A percentile compares a stretch with the other conserved stretches of the same genome.
phyloP scores from a whole-genome alignment of 2,888 invertebrate species.

The Linnaemya vulpina region DNA sequence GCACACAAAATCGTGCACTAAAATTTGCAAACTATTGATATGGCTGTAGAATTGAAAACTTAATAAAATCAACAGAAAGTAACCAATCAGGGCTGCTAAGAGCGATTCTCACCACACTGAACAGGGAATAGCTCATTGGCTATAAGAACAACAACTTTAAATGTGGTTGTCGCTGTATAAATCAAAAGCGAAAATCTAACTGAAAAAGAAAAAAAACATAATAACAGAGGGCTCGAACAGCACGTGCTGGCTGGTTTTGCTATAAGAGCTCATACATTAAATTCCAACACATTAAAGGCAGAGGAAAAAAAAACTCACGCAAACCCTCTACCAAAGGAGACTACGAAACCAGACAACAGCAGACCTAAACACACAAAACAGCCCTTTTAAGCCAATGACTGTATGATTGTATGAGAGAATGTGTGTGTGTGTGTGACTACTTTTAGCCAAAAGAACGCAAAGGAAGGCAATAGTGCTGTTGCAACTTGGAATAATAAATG shows the following conservation, averaged over 20 bases:
- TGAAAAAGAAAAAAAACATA: slow-evolving; percentile 19
- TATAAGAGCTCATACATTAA: slow-evolving; percentile 53
- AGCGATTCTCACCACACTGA: slow-evolving; percentile 77
- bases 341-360: slow-evolving; percentile 60
- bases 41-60: neutral
- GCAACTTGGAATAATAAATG: slow-evolving; percentile 45
- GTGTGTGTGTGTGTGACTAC: slow-evolving; percentile 24
- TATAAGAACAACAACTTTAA: slow-evolving; percentile 55
- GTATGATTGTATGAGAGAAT: slow-evolving; percentile 9
- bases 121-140: slow-evolving; percentile 77
- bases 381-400: slow-evolving; percentile 20
- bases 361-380: slow-evolving; percentile 5
- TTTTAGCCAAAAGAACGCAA: slow-evolving; percentile 69
- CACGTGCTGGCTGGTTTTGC: slow-evolving; percentile 79
- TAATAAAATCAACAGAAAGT: neutral
- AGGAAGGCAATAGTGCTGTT: slow-evolving; percentile 63
- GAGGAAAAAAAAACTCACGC: slow-evolving; percentile 36
- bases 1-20: neutral
- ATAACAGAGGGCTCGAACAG: slow-evolving; percentile 71
- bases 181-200: slow-evolving; percentile 38
- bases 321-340: slow-evolving; percentile 53
- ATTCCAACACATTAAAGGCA: slow-evolving; percentile 67
- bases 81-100: slow-evolving; percentile 73
- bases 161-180: slow-evolving; percentile 24
- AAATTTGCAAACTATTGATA: slow-evolving; percentile 29